Base-by-base conservation (phyloP, 2,888 invertebrate genomes). In the Pollenia angustigena region DNA sequence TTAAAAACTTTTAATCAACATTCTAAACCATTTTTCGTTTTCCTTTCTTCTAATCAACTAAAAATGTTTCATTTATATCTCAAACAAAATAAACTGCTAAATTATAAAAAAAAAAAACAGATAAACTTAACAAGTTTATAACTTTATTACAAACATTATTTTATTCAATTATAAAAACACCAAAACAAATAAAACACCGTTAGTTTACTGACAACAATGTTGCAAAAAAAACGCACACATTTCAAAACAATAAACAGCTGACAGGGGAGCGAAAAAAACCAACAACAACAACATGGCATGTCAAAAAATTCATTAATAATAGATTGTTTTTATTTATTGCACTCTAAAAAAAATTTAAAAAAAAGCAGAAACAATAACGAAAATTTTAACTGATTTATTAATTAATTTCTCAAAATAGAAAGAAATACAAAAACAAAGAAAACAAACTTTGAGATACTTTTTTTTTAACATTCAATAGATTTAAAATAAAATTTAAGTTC, bases 351-450 rank as follows among this genome's bases (percentile, higher is more conserved):
- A 23, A 46, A 44, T 66, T 66, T 66, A 56, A 44, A 78, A 78
- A 23, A 56, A 78, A n/a, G n/a, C 56, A 58, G 44, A 44, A 62
- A 12, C 16, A 81, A 42, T 14, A 14, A 72, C 9, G 62, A 64
- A 64, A 50, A 16, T 60, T n/a, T 32, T 16, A 66, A 74, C 40
- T 62, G 66, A 79, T 79, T 68, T 84, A 69, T 80, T 71, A 85
- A 78, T 80, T 80, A 85, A 75, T 71, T 80, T 75, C 69, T 60
- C 42, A 62, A 56, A 74, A 72, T 50, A 66, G 40, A 46, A 78
- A 75, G 44, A 52, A 56, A 69, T 52, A 3, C 52, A 66, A 44
- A 16, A 74, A 80, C 60, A 81, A 74, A 78, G 76, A 78, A 66
- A 78, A 16, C 44, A 56, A 16, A 66, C 32, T 48, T 40, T 72